Percentiles rank a stretch among this genome's conserved stretches.
These are phyloP conservation scores for Gymnoscopelus braueri DNA, from an alignment of 2,797 vertebrate species.

Conservation along the genomic window DNA sequence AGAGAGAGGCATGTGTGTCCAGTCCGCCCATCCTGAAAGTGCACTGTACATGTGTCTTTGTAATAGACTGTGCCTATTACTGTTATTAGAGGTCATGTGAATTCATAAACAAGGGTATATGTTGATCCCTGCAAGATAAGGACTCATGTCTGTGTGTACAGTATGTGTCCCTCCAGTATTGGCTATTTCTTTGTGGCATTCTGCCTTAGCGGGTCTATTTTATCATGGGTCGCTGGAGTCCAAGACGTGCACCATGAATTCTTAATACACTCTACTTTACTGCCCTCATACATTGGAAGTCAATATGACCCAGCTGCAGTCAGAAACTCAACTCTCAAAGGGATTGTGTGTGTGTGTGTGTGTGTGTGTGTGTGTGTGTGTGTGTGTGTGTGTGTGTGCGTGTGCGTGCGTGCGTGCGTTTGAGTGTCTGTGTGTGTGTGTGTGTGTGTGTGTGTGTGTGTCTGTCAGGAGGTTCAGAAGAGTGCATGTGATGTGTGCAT, in stretches of 20 bases:
- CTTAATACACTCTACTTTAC: conserved; percentile 49
- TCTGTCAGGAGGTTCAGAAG: neutral
- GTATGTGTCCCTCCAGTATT: conserved; percentile 1
- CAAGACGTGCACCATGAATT: conserved; percentile 57
- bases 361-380: conserved; percentile 10
- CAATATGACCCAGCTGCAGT: conserved; percentile 31
- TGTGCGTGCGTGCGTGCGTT: neutral
- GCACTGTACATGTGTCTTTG: conserved; percentile 7
- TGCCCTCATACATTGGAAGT: conserved; percentile 39
- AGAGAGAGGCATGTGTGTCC: neutral
- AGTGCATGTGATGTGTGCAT: conserved; percentile 9
- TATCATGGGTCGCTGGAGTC: conserved; percentile 43
- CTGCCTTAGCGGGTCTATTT: conserved; percentile 18
- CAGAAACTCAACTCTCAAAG: conserved; percentile 21
- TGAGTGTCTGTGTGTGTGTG: neutral
- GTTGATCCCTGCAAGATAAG: neutral
- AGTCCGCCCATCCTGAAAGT: conserved; percentile 13
- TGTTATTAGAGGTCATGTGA: neutral
- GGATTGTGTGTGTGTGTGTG: neutral
- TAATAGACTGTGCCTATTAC: conserved; percentile 7
- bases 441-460: neutral
- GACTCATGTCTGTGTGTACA: neutral
- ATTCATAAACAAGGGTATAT: neutral
- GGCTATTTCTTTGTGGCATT: neutral
- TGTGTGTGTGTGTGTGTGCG: conserved; percentile 20